phyloP scores from a whole-genome alignment of 2,888 invertebrate species.

The Pogonocherus hispidulus region DNA sequence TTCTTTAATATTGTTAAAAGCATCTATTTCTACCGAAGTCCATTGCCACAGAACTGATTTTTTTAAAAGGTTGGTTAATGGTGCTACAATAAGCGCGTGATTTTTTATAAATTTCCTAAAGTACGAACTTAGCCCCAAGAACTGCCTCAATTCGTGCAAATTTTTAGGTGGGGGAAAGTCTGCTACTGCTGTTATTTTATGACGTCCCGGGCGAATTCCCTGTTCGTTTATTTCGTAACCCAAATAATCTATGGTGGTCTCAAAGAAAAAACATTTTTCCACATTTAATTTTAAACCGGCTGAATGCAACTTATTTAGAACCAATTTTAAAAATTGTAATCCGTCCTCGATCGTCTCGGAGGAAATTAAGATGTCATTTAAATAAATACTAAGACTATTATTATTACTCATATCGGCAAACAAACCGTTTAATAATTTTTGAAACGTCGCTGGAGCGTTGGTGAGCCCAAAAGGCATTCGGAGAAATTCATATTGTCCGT shows the following conservation, averaged over 20 bases:
- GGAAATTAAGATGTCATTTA: constrained; percentile 62
- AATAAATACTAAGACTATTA: constrained; percentile 52
- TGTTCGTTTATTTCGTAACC: no score
- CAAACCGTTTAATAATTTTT: constrained; percentile 59
- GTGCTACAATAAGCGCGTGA: constrained; percentile 46
- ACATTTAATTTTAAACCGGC: no score
- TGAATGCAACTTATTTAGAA: no score
- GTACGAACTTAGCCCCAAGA: constrained; percentile 53
- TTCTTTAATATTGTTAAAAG: constrained; percentile 47
- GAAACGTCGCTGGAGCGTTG: constrained; percentile 60
- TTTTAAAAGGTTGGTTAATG: constrained; percentile 47
- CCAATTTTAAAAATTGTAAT: no score
- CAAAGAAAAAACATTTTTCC: no score
- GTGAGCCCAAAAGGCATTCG: constrained; percentile 60
- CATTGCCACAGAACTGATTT: constrained; percentile 46
- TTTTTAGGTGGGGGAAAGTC: constrained; percentile 55
- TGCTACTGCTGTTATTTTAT: constrained; percentile 53
- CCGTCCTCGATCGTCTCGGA: no score
- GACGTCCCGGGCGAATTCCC: no score
- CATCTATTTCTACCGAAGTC: constrained; percentile 39
- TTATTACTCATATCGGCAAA: constrained; percentile 54
- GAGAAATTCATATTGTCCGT: constrained; percentile 57
- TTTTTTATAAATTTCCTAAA: constrained; percentile 55
- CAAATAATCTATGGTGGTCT: no score
- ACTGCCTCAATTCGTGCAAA: constrained; percentile 50